Percentiles rank a stretch among this genome's conserved stretches.
These are phyloP conservation scores for Callipepla californica DNA, from an alignment of 2,113 vertebrate species.

Conservation along the genomic window DNA sequence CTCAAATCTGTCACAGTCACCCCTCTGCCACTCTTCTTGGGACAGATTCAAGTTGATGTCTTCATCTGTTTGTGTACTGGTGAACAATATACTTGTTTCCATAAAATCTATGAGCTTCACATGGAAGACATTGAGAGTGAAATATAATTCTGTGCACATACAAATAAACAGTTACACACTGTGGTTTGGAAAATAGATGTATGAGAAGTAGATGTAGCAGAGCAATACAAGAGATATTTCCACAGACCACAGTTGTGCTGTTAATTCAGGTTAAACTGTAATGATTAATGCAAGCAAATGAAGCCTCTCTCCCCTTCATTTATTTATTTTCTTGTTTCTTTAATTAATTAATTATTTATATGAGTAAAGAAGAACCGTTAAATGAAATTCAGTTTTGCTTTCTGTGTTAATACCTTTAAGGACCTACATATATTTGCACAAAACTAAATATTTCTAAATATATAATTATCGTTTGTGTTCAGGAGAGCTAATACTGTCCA, in stretches of 20 bases:
- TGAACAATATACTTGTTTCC: neutral
- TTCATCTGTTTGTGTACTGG: neutral
- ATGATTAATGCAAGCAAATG: neutral
- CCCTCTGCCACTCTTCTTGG: neutral
- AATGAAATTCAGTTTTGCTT: neutral
- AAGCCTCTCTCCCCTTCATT: neutral
- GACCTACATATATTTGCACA: rapidly evolving
- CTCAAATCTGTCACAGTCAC: neutral
- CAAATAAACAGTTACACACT: neutral
- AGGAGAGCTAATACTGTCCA: neutral
- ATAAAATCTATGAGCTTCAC: neutral
- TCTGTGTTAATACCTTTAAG: neutral
- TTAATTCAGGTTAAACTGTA: neutral
- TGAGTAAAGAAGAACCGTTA: neutral
- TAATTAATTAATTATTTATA: neutral
- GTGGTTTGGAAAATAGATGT: neutral
- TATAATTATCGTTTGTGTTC: neutral
- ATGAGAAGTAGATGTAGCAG: neutral
- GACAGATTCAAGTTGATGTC: neutral
- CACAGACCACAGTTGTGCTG: neutral
- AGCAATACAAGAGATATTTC: neutral
- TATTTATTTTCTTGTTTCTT: neutral
- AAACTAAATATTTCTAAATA: neutral
- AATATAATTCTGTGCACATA: neutral
- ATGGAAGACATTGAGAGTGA: neutral